Base-by-base conservation (phyloP, 2,888 invertebrate genomes). In the Cremastobaeus sp. region DNA sequence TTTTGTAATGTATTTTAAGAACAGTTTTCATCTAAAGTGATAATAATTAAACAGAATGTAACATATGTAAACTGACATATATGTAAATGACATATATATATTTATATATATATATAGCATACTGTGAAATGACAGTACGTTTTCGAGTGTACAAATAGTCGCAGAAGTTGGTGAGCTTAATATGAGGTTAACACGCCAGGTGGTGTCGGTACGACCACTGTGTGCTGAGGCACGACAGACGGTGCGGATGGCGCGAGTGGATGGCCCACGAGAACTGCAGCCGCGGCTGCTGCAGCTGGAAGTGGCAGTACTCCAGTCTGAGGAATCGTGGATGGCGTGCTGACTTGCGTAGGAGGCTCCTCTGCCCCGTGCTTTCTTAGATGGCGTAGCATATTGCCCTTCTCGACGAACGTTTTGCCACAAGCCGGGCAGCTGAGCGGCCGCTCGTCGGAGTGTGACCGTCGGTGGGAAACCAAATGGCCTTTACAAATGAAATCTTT, bases 401-500 rank as follows among this genome's bases (percentile, higher is more conserved):
- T 91, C 89, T 95, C 95, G 55, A 94, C 94, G 85, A 95, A 95
- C 15, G 92, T 92, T 85, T 93, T 93, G 71, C 93, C 94, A 84
- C 95, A 93, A 82, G 92, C 91, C 0, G 92, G 92, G 84, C 93
- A 93, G 50, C 90, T 90, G 83, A 87, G 83, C 0, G 90, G 90
- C 52, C 90, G 84, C 76, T 90, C 91, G 77, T 92, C 92, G 25
- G 93, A 91, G 87, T 95, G 95, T 55, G 94, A 93, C 65, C 95
- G 91, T 81, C 94, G 90, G 84, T 95, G 95, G n/a, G 94, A 92
- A 54, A 93, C 93, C 79, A 95, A 89, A 86, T 95, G 95, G 89
- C 95, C 95, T 90, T 95, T 95, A 88, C 95, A 95, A 90, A 95
- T 93, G 85, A 95, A 95, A 86, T 94, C 94, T 87, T 95, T 95